phyloP scores from a whole-genome alignment of 2,113 vertebrate species.

The Petaurus breviceps region DNA sequence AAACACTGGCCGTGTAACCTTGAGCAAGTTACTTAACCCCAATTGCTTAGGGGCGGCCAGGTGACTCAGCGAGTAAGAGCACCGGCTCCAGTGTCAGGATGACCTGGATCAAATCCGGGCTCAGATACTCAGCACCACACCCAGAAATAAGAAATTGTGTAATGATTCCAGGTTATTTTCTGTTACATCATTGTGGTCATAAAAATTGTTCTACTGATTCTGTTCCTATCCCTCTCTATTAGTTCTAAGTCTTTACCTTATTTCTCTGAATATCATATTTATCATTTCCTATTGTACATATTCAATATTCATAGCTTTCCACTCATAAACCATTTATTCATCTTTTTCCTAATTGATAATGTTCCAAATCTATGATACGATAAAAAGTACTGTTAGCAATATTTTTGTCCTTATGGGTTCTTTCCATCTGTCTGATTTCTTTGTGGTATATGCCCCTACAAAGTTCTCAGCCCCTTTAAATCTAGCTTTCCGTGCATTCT shows the following conservation, averaged over 20 bases:
- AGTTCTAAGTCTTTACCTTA: not conserved
- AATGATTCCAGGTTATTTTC: not conserved
- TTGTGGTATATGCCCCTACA: not conserved
- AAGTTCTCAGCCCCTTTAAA: not conserved
- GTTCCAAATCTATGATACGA: not conserved
- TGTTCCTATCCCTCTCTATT: not conserved
- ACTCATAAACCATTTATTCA: not conserved
- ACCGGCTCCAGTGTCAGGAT: too few species aligned
- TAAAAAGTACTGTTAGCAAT: not conserved
- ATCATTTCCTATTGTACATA: not conserved
- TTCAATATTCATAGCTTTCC: not conserved
- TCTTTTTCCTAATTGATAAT: not conserved
- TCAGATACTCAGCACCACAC: too few species aligned
- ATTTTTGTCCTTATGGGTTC: not conserved
- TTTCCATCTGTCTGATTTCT: not conserved
- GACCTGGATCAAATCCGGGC: too few species aligned
- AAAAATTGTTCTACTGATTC: not conserved
- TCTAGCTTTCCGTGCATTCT: not conserved
- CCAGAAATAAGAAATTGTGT: too few species aligned
- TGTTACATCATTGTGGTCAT: not conserved
- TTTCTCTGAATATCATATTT: not conserved
- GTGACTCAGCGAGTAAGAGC: too few species aligned
- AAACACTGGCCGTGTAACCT: too few species aligned
- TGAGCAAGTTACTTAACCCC: too few species aligned
- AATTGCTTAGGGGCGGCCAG: too few species aligned